Percentiles rank a stretch among this genome's conserved stretches.
Evolutionary conservation across 2,797 vertebrate species (phyloP).

Genomic region (Peromyscus eremicus): DNA sequence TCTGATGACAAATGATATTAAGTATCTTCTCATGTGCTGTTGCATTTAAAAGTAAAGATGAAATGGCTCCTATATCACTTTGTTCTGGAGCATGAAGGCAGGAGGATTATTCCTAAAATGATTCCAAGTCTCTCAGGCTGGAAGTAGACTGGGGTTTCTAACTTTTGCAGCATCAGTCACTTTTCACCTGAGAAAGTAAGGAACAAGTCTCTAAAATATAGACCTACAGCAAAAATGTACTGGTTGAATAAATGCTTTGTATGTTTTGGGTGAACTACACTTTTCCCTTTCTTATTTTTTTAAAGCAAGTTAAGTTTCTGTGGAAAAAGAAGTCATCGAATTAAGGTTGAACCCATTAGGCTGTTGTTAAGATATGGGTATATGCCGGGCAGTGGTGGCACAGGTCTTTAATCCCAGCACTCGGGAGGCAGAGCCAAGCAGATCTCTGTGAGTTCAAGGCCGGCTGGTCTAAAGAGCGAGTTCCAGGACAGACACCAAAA

Average conservation of each 20-base stretch:
- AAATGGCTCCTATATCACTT: background rate
- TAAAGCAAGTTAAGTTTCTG: background rate
- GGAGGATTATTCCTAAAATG: background rate
- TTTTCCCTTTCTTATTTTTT: background rate
- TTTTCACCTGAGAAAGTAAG: slow-evolving; percentile 55
- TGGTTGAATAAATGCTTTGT: too few relatives aligned
- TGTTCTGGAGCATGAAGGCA: background rate
- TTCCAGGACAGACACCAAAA: too few relatives aligned
- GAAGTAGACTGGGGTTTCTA: background rate
- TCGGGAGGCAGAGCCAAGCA: too few relatives aligned
- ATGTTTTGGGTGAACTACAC: too few relatives aligned
- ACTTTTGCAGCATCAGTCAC: slow-evolving; percentile 45
- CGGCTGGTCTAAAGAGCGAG: too few relatives aligned
- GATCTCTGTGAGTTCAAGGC: too few relatives aligned
- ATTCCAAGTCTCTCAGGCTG: background rate
- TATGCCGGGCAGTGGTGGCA: too few relatives aligned
- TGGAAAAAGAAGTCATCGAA: background rate
- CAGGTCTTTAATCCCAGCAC: too few relatives aligned
- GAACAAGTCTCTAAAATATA: background rate
- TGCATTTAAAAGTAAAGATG: slow-evolving; percentile 21
- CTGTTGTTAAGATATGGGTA: slow-evolving; percentile 68
- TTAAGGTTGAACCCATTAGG: slow-evolving; percentile 65
- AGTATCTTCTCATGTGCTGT: slow-evolving; percentile 28
- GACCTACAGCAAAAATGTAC: background rate
- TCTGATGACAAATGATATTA: background rate